Percentiles rank a stretch among this genome's conserved stretches.
Evolutionary conservation across 2,797 vertebrate genomes (phyloP).

Genomic region (Hyperoplus lanceolatus): DNA sequence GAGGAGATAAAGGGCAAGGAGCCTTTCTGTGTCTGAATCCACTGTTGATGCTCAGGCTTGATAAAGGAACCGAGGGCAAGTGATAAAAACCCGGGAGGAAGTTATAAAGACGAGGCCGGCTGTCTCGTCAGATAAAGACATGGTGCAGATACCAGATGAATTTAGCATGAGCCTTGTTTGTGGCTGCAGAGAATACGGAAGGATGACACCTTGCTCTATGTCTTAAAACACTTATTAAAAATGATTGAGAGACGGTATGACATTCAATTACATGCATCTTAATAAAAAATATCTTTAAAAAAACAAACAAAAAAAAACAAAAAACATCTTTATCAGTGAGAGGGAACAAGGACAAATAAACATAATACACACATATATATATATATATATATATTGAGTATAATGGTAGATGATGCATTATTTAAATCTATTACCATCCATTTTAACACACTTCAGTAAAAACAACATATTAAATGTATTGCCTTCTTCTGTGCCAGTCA

Average conservation of each 20-base stretch:
- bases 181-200: background rate
- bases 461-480: background rate
- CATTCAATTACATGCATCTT: background rate
- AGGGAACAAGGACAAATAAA: background rate
- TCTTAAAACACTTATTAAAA: slow-evolving; percentile 5
- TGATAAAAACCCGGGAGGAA: slow-evolving; percentile 35
- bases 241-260: background rate
- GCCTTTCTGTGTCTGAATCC: slow-evolving; percentile 28
- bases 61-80: slow-evolving; percentile 35
- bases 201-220: background rate
- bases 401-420: background rate
- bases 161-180: slow-evolving; percentile 22
- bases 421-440: background rate
- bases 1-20: slow-evolving; percentile 40
- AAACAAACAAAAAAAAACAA: too few relatives aligned
- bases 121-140: slow-evolving; percentile 36
- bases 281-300: background rate
- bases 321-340: background rate
- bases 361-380: too few relatives aligned
- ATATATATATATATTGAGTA: background rate
- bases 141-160: slow-evolving; percentile 8
- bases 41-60: slow-evolving; percentile 50
- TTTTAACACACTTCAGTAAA: slow-evolving; percentile 12
- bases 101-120: slow-evolving; percentile 16
- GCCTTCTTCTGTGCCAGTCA: background rate